Evolutionary conservation across 2,888 invertebrate genomes (phyloP), one percentile per base, ranked within the genome.

Genomic region (Epistrophe eligans): DNA sequence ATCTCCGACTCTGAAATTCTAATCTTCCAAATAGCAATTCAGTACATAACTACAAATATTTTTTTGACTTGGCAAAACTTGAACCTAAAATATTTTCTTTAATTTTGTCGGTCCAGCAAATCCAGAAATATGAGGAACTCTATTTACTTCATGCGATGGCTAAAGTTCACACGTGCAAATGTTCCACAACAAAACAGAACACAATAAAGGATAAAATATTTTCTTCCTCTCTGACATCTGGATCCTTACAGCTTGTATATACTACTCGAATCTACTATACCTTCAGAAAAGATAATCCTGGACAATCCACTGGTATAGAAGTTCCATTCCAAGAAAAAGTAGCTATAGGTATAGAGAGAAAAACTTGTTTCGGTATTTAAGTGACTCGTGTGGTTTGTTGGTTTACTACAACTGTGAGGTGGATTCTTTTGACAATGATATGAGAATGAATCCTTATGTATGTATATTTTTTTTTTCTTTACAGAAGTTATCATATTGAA

Each of bases 101-200:
- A 28, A 28, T 64, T 24, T 28, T 45, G 15, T 45, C 43, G 24
- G 45, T 45, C 62, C n/a, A 45, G 28, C 28, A 64, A 45, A 62
- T 62, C 11, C 62, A 5, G 32, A 45, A 48, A 66, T 17, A 66
- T 35, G n/a, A 17, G 17, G 7, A 17, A 19, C 32, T 32, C 17
- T 28, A 24, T 1, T 2, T 24, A 24, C n/a, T 66, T 17, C 35
- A 35, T 17, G n/a, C n/a, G 24, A 24, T 24, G 17, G 35, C 19
- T 66, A 7, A 50, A 45, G 50, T 35, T 66, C 48, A 48, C 50
- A 66, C 66, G 66, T 66, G 66, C 35, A 66, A 50, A 66, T 48
- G 17, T 28, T 6, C 4, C 48, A 66, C 48, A 48, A 28, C 45
- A 28, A 48, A 17, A 66, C 66, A 66, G 2, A 32, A 28, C 28